Conservation (phyloP, 2,797 vertebrate species). For the Chelon auratus region DNA sequence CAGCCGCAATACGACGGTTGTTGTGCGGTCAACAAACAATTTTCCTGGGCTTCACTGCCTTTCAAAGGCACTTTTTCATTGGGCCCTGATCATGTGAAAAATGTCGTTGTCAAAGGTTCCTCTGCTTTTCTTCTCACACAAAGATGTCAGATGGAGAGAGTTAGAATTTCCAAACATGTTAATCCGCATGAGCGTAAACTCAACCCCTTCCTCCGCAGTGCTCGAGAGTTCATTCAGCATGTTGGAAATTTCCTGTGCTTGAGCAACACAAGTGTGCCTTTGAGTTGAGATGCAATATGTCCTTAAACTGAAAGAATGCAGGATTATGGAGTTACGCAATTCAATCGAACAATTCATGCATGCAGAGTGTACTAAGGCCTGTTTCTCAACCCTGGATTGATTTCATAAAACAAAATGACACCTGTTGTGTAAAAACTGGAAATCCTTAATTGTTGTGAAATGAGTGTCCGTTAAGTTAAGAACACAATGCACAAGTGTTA, state of each 20-base stretch:
- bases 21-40: slow-evolving; percentile 90
- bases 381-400: slow-evolving; percentile 50
- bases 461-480: slow-evolving; percentile 29
- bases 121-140: slow-evolving; percentile 84
- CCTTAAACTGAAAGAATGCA: slow-evolving; percentile 46
- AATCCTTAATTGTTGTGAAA: slow-evolving; percentile 56
- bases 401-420: slow-evolving; percentile 63
- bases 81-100: slow-evolving; percentile 85
- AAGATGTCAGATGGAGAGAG: slow-evolving; percentile 86
- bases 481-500: slow-evolving; percentile 27
- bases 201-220: slow-evolving; percentile 72
- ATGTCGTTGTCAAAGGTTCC: slow-evolving; percentile 85
- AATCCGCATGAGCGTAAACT: slow-evolving; percentile 80
- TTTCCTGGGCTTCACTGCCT: slow-evolving; percentile 88
- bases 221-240: slow-evolving; percentile 72
- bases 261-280: slow-evolving; percentile 73
- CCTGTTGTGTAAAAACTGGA: slow-evolving; percentile 66
- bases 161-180: slow-evolving; percentile 86
- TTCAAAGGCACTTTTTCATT: slow-evolving; percentile 85
- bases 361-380: slow-evolving; percentile 12
- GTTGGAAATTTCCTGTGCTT: slow-evolving; percentile 78
- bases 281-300: slow-evolving; percentile 67
- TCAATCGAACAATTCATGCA: slow-evolving; percentile 37
- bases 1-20: slow-evolving; percentile 84
- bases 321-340: slow-evolving; percentile 57